Evolutionary conservation across 2,113 vertebrate genomes (phyloP), one percentile per base, ranked within the genome.

Genomic region (Chroicocephalus ridibundus): DNA sequence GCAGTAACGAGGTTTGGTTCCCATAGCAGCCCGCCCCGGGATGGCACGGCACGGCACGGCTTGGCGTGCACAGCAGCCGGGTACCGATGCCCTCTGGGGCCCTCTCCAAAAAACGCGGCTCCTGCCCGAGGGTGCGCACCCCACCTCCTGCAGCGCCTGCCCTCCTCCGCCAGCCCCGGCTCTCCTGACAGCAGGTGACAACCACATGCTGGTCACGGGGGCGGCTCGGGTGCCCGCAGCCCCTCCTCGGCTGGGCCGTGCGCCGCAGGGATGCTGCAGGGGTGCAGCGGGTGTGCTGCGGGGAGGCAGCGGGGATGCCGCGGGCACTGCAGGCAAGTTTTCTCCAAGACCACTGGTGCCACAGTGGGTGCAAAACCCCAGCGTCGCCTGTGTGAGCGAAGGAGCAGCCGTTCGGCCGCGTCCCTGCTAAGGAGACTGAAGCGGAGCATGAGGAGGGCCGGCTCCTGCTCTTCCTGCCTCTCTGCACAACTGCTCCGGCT

Each of bases 11-110:
- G 95, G 84, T 77, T 91, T 93, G 76, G 96, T 95, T 96, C 96
- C 97, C 96, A 95, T 90, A 94, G 93, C 82, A 97, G 96, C 96
- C 44, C 9, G 6, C 82, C 81, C 72, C 12, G 8, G 90, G 88
- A 91, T 36, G 86, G 88, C 90, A 91, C 31, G 6, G 85, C 69
- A 64, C 49, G 15, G 34, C 76, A 38, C 16, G 1, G 40, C 51
- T 7, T 27, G 4, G 21, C 27, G 0, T 4, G 44, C 62, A 42
- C 4, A 3, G 60, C 64, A 55, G 6, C 15, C 11, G 2, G 42
- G 64, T 82, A 62, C 21, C 2, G 3, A 3, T 15, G n/a, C 38
- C 61, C 3, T 2, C 44, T 4, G 0, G 10, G n/a, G n/a, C 55
- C 34, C 44, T 11, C 58, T 29, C 49, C 52, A 5, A 24, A 69